A percentile compares a stretch with the other conserved stretches of the same genome.
Conservation (phyloP, 1,140 invertebrate genomes). For the Holcopasites calliopsidis region DNA sequence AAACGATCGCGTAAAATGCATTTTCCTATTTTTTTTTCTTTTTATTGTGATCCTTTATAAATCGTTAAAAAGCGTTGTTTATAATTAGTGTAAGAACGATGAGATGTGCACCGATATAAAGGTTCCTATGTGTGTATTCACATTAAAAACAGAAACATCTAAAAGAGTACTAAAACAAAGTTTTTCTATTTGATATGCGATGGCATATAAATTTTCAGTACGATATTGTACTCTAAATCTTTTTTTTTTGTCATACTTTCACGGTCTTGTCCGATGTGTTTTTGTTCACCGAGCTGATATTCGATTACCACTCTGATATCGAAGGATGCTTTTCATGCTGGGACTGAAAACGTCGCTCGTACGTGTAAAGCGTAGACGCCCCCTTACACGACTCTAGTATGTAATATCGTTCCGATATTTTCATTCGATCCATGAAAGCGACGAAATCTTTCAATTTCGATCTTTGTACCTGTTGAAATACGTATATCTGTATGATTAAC, state of each 20-base stretch:
- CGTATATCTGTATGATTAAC: neutral
- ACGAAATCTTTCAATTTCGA: slow-evolving; percentile 16
- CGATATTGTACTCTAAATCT: too few species aligned
- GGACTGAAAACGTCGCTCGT: neutral
- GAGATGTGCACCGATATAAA: slow-evolving; percentile 22
- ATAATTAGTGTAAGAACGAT: neutral
- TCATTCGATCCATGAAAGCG: neutral
- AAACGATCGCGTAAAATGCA: slow-evolving; percentile 6
- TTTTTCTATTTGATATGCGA: too few species aligned
- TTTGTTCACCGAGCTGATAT: neutral
- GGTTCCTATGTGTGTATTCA: slow-evolving; percentile 41
- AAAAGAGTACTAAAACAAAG: neutral
- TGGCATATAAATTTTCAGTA: too few species aligned
- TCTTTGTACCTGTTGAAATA: slow-evolving; percentile 31
- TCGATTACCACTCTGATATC: neutral
- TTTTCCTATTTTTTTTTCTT: neutral
- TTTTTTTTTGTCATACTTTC: neutral
- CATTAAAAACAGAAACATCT: neutral
- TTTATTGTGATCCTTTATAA: slow-evolving; percentile 18
- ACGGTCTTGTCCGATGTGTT: neutral
- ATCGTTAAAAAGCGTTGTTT: neutral
- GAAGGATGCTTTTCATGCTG: neutral
- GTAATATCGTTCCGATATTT: slow-evolving; percentile 1
- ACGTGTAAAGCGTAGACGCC: slow-evolving; percentile 8
- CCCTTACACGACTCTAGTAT: neutral